Evolutionary conservation across 2,888 invertebrate species (phyloP).

Genomic region (Mimachlamys varia): DNA sequence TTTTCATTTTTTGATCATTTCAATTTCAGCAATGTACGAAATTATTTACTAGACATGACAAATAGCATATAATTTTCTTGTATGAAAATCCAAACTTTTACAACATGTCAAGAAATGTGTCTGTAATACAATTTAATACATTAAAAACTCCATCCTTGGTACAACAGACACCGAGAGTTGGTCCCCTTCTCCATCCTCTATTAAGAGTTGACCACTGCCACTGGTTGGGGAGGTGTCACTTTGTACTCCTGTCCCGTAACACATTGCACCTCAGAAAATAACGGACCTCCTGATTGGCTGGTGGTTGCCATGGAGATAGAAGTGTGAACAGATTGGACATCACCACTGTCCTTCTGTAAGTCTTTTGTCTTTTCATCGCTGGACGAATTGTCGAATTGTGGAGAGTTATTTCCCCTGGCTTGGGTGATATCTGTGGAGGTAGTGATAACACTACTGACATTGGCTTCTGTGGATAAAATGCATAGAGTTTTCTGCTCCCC

Average conservation of each 20-base stretch:
- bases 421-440: background rate
- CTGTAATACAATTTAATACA: too few species aligned
- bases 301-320: background rate
- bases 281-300: background rate
- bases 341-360: background rate
- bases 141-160: too few species aligned
- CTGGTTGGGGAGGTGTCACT: background rate
- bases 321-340: background rate
- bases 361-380: background rate
- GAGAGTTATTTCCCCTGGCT: background rate
- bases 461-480: background rate
- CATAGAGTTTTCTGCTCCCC: background rate
- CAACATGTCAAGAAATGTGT: too few species aligned
- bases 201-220: background rate
- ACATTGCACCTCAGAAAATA: background rate
- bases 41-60: too few species aligned
- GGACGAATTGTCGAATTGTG: conserved; percentile 5
- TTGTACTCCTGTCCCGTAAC: background rate
- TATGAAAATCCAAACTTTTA: too few species aligned
- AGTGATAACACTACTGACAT: background rate
- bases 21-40: too few species aligned
- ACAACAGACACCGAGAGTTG: too few species aligned
- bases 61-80: too few species aligned
- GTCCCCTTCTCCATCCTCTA: background rate
- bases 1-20: too few species aligned